Evolutionary conservation across 2,888 invertebrate genomes (phyloP).

Genomic region (Hypena proboscidalis): DNA sequence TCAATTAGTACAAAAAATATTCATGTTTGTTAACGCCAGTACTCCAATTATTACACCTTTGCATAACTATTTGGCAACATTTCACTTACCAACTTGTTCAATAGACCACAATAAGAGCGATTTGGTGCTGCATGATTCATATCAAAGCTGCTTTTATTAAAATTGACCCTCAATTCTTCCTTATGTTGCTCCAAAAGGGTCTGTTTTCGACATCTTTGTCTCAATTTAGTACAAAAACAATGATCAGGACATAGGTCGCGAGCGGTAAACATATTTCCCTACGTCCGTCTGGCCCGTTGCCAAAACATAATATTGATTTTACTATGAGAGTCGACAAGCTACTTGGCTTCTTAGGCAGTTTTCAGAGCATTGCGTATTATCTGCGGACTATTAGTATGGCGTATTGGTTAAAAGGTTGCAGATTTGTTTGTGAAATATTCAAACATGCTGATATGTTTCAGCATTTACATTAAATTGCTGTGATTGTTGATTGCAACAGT

Average conservation of each 20-base stretch:
- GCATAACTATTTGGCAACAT: no score
- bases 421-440: no score
- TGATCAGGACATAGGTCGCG: conserved; percentile 55
- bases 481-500: no score
- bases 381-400: no score
- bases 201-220: conserved; percentile 43
- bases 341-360: conserved; percentile 26
- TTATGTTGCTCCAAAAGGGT: neutral
- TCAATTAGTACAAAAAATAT: conserved; percentile 20
- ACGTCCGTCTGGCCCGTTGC: conserved; percentile 49
- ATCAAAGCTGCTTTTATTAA: neutral
- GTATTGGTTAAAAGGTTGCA: no score
- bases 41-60: no score
- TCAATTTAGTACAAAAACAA: conserved; percentile 59
- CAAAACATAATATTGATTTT: conserved; percentile 64
- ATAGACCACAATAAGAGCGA: no score
- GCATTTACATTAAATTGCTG: no score
- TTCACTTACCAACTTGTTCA: no score
- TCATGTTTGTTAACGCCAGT: no score
- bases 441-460: no score
- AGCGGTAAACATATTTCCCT: conserved; percentile 62
- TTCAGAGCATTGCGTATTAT: conserved; percentile 21
- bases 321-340: conserved; percentile 40
- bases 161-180: neutral
- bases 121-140: no score